Evolutionary conservation across 2,113 vertebrate genomes (phyloP), one percentile per base, ranked within the genome.

Genomic region (Chiloscyllium plagiosum): DNA sequence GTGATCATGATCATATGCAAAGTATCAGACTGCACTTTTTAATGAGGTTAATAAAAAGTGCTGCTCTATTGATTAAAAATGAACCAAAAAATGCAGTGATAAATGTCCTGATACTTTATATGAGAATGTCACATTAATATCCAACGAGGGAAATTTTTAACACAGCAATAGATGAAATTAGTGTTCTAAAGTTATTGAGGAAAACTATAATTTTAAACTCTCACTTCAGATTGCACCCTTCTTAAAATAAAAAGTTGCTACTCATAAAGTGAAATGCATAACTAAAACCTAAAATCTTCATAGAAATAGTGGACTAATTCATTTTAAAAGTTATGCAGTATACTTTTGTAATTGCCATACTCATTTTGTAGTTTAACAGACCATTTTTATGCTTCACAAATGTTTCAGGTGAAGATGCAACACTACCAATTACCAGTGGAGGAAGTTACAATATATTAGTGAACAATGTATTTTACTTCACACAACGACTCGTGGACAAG

Each of bases 401-500:
- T 33, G 5, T 76, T 96, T 83, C 97, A 99, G 99, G 99, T 85
- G 99, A 99, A 97, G 99, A 99, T 42, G 98, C 99, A 1, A 99
- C 99, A 72, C 97, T 99, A 96, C 99, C 99, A 20, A 98, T 99
- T 96, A 99, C 99, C 0, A 98, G 98, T 52, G 99, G 99, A 69
- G 99, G 99, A 96, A 99, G 98, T 96, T 99, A 99, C 96, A 98
- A 99, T 97, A 98, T 99, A 65, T 97, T 99, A 98, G 99, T 99
- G 96, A 99, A 99, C 98, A 99, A 99, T 2, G 99, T 99, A 89
- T 99, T 99, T 97, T 99, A 99, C 97, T 99, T 99, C 97, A 99
- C 98, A 19, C 99, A 99, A 96, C 98, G 99, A 72, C 98, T 99
- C 96, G 99, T 99, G 97, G 99, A 99, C 97, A 99, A 99, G 97